A percentile compares a stretch with the other conserved stretches of the same genome.
phyloP scores from a whole-genome alignment of 2,888 invertebrate genomes.

The Galerucella pusilla region DNA sequence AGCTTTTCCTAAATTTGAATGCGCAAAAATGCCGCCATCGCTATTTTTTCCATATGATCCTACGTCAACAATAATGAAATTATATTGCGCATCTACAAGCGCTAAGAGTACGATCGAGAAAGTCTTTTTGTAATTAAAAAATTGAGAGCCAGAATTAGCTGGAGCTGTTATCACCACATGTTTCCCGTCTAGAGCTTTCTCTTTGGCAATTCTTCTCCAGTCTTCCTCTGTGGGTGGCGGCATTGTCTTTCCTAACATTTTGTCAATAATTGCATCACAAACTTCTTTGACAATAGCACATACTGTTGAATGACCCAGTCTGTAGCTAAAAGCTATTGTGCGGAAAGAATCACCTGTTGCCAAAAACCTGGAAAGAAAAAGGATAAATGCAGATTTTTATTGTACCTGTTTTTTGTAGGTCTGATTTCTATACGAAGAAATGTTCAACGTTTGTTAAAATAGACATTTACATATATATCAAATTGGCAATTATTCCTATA shows the following conservation, averaged over 20 bases:
- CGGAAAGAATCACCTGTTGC: conserved; percentile 25
- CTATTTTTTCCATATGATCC: conserved; percentile 31
- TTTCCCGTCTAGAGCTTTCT: conserved; percentile 12
- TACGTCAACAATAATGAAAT: conserved; percentile 30
- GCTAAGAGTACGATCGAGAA: conserved; percentile 32
- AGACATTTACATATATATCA: too few species aligned
- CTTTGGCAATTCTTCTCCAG: conserved; percentile 9
- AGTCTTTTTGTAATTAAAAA: conserved; percentile 32
- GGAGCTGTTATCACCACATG: conserved; percentile 5
- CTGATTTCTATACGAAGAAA: background rate
- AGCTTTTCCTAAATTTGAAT: conserved; percentile 29
- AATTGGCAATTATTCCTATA: too few species aligned
- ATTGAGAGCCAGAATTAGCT: conserved; percentile 11
- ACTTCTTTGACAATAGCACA: conserved; percentile 26
- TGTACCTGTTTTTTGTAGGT: background rate
- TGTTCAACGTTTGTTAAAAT: background rate
- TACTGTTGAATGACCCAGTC: conserved; percentile 34
- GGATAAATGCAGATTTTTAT: background rate
- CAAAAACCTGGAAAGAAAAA: conserved; percentile 28
- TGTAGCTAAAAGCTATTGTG: conserved; percentile 27
- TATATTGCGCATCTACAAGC: conserved; percentile 29
- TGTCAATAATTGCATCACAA: conserved; percentile 32
- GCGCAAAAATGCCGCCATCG: conserved; percentile 39
- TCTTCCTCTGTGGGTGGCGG: conserved; percentile 10
- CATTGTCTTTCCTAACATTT: conserved; percentile 10